These are phyloP conservation scores for Chrysolina americana DNA, from an alignment of 2,888 invertebrate genomes.

Conservation along the genomic window DNA sequence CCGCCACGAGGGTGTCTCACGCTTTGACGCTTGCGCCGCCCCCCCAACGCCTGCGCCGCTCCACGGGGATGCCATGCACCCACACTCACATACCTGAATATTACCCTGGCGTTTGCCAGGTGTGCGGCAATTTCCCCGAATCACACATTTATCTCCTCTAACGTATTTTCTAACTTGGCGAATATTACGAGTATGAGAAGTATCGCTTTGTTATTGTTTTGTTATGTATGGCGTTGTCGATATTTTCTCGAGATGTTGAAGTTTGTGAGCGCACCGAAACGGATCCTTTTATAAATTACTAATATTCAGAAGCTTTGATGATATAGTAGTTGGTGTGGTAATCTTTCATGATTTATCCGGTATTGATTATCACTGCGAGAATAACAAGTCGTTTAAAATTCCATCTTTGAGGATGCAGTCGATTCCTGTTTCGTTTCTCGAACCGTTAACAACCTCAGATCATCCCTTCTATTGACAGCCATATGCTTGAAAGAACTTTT, in stretches of 20 bases:
- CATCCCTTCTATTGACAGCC: too few species aligned
- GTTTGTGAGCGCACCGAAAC: too few species aligned
- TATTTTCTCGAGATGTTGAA: neutral
- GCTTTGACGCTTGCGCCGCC: slow-evolving; percentile 65
- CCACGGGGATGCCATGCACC: slow-evolving; percentile 54
- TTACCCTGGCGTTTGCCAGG: slow-evolving; percentile 27
- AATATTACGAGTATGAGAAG: neutral
- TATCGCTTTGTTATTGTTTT: neutral
- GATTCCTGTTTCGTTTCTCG: too few species aligned
- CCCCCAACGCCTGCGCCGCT: slow-evolving; percentile 61
- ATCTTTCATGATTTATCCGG: too few species aligned
- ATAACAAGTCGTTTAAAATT: too few species aligned
- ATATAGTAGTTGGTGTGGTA: too few species aligned
- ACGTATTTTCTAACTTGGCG: slow-evolving; percentile 2
- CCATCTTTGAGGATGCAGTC: too few species aligned
- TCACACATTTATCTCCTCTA: slow-evolving; percentile 4
- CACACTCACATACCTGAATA: slow-evolving; percentile 56
- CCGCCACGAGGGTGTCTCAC: slow-evolving; percentile 66
- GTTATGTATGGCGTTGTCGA: neutral
- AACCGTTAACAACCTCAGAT: too few species aligned
- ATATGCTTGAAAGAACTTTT: too few species aligned
- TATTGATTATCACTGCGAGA: too few species aligned
- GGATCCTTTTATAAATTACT: too few species aligned
- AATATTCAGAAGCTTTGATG: too few species aligned
- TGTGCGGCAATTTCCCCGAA: slow-evolving; percentile 10